Evolutionary conservation across 2,888 invertebrate species (phyloP), one percentile per base, ranked within the genome.

Genomic region (Ochropacha duplaris): DNA sequence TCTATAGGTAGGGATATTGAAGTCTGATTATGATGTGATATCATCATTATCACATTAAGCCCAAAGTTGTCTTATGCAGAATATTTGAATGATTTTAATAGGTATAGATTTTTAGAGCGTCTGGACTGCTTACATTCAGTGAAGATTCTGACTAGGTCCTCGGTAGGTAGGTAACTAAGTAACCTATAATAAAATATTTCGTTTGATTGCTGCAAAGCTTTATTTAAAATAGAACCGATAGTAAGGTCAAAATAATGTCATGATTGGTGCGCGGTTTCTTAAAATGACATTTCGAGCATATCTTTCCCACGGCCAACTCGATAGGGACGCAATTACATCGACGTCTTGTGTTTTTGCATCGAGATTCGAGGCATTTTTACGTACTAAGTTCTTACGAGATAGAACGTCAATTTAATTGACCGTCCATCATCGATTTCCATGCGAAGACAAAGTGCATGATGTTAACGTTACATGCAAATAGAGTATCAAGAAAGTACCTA

Each of bases 241-340:
- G 58, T 64, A 68, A 68, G 72, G 67, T 71, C 67, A 62, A 64
- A 72, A 66, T 67, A 58, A 69, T 69, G 69, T 63, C 57, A 57
- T 16, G 58, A 49, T 55, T 49, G 56, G 49, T n/a, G n/a, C n/a
- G 4, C 14, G 24, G 26, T 24, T 14, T n/a, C 28, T 11, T 16
- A 49, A 49, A 55, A 87, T 89, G 88, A 84, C 87, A 88, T 87
- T 89, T 90, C 86, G 87, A 82, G 78, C 87, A 87, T 87, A 84
- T 83, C 86, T 88, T 88, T 90, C 89, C 87, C 90, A 90, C 89
- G 90, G 76, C 75, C 71, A 72, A 71, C 72, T 66, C 66, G 74
- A 78, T 79, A 78, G 79, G 78, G 73, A 74, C 72, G 83, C 84
- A 86, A 86, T 88, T 87, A 87, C 81, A 71, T 71, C 66, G 76